phyloP scores from a whole-genome alignment of 2,113 vertebrate genomes.

The Chaetops frenatus region DNA sequence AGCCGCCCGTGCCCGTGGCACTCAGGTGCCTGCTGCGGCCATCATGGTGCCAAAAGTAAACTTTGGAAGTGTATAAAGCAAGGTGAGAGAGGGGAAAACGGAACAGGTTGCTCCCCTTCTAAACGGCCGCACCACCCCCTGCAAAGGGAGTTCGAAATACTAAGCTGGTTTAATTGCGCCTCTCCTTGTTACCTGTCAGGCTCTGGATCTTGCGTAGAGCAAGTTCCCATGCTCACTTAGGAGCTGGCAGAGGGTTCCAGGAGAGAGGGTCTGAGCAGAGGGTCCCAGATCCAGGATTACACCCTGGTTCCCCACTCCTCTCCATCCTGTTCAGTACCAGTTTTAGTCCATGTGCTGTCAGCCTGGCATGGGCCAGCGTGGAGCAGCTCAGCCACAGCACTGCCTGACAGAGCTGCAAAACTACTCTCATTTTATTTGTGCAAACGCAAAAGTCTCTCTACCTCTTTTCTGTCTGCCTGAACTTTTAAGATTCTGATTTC shows the following conservation, averaged over 20 bases:
- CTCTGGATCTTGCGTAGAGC: background rate
- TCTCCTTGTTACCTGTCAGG: background rate
- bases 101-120: background rate
- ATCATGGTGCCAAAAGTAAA: background rate
- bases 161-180: background rate
- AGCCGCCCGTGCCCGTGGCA: rapidly evolving
- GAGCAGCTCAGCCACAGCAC: background rate
- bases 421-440: background rate
- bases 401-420: background rate
- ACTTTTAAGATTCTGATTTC: background rate
- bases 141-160: background rate
- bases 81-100: background rate
- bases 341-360: background rate
- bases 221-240: rapidly evolving
- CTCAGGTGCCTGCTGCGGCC: background rate
- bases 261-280: background rate
- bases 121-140: no score
- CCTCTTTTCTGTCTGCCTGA: background rate
- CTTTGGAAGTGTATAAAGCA: background rate
- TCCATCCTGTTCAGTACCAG: background rate
- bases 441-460: background rate
- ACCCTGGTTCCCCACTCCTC: background rate
- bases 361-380: rapidly evolving
- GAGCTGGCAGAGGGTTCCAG: background rate
- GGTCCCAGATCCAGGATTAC: background rate